Percentiles rank a stretch among this genome's conserved stretches.
Conservation (phyloP, 2,113 vertebrate genomes). For the Siphamia tubifer region DNA sequence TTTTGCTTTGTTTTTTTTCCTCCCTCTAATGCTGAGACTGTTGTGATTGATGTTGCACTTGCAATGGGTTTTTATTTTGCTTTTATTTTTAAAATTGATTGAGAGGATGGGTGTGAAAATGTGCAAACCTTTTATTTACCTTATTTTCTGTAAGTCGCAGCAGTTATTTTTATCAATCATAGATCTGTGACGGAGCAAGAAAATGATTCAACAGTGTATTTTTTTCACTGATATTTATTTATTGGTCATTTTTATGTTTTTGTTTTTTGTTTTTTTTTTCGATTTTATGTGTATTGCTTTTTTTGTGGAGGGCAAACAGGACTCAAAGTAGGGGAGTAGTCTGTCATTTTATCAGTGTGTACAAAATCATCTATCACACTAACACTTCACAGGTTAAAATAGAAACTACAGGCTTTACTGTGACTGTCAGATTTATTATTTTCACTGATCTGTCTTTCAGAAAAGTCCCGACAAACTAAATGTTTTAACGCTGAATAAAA, state of each 20-base stretch:
- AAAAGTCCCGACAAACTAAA: slow-evolving; percentile 27
- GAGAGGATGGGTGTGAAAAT: slow-evolving; percentile 25
- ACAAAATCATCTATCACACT: slow-evolving; percentile 49
- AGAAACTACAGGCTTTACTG: slow-evolving; percentile 22
- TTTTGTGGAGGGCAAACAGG: slow-evolving; percentile 53
- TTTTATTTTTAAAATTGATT: slow-evolving; percentile 39
- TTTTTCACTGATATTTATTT: slow-evolving; percentile 79
- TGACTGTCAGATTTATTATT: slow-evolving; percentile 20
- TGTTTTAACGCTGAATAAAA: slow-evolving; percentile 5
- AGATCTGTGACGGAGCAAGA: slow-evolving; percentile 66
- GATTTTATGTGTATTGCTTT: slow-evolving; percentile 38
- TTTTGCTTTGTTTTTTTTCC: no score
- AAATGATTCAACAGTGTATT: slow-evolving; percentile 71
- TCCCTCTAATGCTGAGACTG: slow-evolving; percentile 64
- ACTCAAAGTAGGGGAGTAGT: slow-evolving; percentile 47
- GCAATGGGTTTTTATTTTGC: slow-evolving; percentile 60
- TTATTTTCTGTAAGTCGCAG: slow-evolving; percentile 61
- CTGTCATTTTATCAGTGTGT: slow-evolving; percentile 45
- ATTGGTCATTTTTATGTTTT: slow-evolving; percentile 63
- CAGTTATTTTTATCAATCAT: slow-evolving; percentile 65
- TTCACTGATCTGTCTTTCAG: slow-evolving; percentile 24
- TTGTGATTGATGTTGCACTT: slow-evolving; percentile 77
- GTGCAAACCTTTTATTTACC: slow-evolving; percentile 21
- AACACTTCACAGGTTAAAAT: slow-evolving; percentile 9
- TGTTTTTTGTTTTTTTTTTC: slow-evolving; percentile 25